These are phyloP conservation scores for Procavia capensis DNA, from an alignment of 2,113 vertebrate species.

Conservation along the genomic window DNA sequence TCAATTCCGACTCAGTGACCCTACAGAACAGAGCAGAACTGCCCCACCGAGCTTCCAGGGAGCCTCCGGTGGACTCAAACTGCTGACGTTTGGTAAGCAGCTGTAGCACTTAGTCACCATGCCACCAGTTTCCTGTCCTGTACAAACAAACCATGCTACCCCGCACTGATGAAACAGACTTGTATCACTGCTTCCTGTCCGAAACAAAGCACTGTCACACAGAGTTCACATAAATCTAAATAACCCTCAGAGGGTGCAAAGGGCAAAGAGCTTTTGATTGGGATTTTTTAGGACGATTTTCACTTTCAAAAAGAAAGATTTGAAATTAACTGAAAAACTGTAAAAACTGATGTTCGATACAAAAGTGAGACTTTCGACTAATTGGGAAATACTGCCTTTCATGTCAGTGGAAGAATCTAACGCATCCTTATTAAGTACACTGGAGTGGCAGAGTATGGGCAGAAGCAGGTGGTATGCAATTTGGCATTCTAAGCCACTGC, in stretches of 20 bases:
- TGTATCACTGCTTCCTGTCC: conserved; percentile 74
- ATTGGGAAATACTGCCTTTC: not conserved
- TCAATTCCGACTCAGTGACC: no score
- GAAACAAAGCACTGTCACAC: conserved; percentile 45
- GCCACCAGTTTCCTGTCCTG: no score
- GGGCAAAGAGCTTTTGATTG: not conserved
- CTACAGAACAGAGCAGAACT: no score
- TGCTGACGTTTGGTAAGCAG: no score
- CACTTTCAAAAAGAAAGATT: conserved; percentile 28
- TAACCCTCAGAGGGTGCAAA: not conserved
- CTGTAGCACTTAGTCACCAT: no score
- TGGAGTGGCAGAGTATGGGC: no score
- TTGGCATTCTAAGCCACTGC: not conserved
- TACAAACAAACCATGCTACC: conserved; percentile 78
- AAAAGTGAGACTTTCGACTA: not conserved
- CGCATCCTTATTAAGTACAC: not conserved
- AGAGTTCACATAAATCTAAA: conserved; percentile 6
- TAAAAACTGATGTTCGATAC: not conserved
- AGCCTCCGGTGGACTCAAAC: no score
- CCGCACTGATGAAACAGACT: conserved; percentile 73
- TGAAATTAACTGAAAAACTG: not conserved
- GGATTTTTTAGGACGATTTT: conserved; percentile 41
- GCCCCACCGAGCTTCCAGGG: no score
- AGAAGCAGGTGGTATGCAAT: not conserved
- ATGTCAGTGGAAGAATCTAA: not conserved